Evolutionary conservation across 2,113 vertebrate species (phyloP).

Genomic region (Atherinomorus stipes): DNA sequence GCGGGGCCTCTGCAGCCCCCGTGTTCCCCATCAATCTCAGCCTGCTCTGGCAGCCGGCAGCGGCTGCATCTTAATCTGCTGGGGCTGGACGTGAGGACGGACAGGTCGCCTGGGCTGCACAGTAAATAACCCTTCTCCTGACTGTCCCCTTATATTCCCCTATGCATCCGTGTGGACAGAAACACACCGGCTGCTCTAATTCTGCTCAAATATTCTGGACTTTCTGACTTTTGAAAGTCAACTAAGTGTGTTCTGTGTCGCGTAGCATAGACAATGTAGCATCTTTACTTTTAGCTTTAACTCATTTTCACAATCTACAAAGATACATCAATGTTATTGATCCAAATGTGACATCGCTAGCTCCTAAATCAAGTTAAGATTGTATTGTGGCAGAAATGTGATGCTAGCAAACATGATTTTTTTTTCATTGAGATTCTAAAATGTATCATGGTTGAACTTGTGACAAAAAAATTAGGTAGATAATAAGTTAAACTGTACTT

Average conservation of each 20-base stretch:
- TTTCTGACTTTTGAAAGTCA: not conserved
- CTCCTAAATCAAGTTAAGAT: too few species aligned
- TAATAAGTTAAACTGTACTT: too few species aligned
- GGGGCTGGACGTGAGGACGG: conserved; percentile 79
- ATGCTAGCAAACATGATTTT: too few species aligned
- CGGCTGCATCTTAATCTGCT: conserved; percentile 79
- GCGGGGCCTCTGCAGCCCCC: conserved; percentile 65
- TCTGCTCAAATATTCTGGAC: conserved; percentile 24
- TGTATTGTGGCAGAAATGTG: too few species aligned
- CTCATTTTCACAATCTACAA: too few species aligned
- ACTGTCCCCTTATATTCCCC: conserved; percentile 62
- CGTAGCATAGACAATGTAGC: not conserved
- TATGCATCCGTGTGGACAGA: conserved; percentile 31
- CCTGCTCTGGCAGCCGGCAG: conserved; percentile 67
- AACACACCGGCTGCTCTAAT: conserved; percentile 22
- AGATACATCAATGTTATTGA: too few species aligned
- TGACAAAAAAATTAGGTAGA: too few species aligned
- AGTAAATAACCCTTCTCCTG: conserved; percentile 78
- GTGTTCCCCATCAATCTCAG: conserved; percentile 80
- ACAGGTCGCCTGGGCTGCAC: conserved; percentile 72
- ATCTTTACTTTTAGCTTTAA: not conserved
- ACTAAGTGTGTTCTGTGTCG: not conserved
- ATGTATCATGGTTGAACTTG: too few species aligned
- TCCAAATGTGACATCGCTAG: too few species aligned
- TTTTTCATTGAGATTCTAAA: too few species aligned